phyloP scores from a whole-genome alignment of 2,888 invertebrate genomes.

The Nudaria mundana region DNA sequence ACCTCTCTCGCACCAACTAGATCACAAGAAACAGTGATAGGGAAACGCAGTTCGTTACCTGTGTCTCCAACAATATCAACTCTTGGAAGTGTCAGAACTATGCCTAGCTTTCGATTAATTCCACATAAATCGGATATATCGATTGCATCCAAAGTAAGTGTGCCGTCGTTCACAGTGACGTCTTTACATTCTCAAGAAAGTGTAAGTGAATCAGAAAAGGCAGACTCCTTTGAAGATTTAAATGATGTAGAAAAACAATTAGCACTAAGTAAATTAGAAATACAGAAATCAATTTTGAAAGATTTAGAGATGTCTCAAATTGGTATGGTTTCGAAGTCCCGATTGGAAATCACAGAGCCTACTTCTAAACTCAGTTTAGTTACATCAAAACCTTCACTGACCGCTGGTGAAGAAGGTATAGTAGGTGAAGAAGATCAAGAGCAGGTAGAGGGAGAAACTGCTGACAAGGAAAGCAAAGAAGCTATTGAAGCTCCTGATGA shows the following conservation, averaged over 20 bases:
- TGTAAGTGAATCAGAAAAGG: conserved; percentile 15
- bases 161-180: conserved; percentile 55
- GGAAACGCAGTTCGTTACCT: conserved; percentile 8
- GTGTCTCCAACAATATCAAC: conserved; percentile 41
- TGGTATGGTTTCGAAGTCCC: neutral
- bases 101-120: conserved; percentile 59
- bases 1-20: neutral
- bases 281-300: conserved; percentile 66
- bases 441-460: neutral
- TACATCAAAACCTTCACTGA: neutral
- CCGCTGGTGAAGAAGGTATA: neutral
- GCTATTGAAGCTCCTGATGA: neutral
- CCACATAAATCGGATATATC: conserved; percentile 40
- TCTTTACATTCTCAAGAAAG: conserved; percentile 51
- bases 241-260: conserved; percentile 51
- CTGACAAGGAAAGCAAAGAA: neutral
- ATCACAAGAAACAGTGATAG: conserved; percentile 5
- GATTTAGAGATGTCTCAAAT: conserved; percentile 55
- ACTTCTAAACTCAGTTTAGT: neutral
- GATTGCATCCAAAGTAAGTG: conserved; percentile 49
- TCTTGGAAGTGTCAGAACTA: conserved; percentile 55
- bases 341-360: neutral
- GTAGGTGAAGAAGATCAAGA: neutral
- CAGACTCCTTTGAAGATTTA: conserved; percentile 35
- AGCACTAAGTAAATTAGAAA: conserved; percentile 57